Conservation (phyloP, 2,888 invertebrate species). For the Machimus atricapillus region DNA sequence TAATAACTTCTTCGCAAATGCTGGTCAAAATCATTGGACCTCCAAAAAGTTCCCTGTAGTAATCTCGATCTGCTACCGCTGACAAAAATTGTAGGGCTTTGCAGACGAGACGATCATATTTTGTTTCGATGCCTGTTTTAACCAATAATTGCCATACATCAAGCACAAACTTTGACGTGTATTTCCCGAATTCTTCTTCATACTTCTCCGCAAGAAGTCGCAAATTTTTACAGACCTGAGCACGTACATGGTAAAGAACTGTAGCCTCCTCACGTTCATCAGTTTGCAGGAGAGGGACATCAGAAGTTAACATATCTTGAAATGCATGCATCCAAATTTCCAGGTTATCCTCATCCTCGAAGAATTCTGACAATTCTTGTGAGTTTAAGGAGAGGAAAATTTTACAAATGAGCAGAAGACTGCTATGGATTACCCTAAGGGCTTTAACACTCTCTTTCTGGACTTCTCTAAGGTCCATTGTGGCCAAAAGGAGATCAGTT, state of each 20-base stretch:
- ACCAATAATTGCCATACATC: conserved; percentile 92
- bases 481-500: conserved; percentile 90
- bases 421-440: conserved; percentile 86
- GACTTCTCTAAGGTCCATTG: conserved; percentile 79
- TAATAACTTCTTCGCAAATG: conserved; percentile 98
- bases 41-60: conserved; percentile 88
- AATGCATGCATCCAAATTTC: conserved; percentile 93
- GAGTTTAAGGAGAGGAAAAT: conserved; percentile 97
- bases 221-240: conserved; percentile 96
- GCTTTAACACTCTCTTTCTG: conserved; percentile 83
- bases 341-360: conserved; percentile 99
- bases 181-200: conserved; percentile 94
- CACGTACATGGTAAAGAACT: conserved; percentile 87
- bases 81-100: conserved; percentile 95
- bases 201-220: conserved; percentile 96
- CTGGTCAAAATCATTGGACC: conserved; percentile 84
- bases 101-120: conserved; percentile 97
- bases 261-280: conserved; percentile 88
- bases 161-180: conserved; percentile 90
- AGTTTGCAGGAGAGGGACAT: conserved; percentile 79
- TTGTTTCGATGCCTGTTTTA: conserved; percentile 81
- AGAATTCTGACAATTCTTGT: conserved; percentile 98
- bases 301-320: conserved; percentile 77
- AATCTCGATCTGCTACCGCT: conserved; percentile 89
- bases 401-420: conserved; percentile 87